These are phyloP conservation scores for Cecropterus lyciades DNA, from an alignment of 1,140 invertebrate species.

Conservation along the genomic window DNA sequence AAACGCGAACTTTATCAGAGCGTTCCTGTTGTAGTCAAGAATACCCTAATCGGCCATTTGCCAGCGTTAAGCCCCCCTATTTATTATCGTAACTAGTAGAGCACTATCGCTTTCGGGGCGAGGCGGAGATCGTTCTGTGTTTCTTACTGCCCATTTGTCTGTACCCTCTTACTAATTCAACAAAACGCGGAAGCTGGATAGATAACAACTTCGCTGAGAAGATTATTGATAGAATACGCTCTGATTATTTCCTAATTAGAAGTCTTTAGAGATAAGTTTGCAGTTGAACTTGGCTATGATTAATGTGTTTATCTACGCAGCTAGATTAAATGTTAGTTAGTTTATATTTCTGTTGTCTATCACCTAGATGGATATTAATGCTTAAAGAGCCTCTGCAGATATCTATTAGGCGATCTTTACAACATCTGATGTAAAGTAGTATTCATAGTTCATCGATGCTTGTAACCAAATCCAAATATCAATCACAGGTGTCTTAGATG, in stretches of 20 bases:
- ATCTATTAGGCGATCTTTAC: too few relatives aligned
- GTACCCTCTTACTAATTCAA: conserved; percentile 68
- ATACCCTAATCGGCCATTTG: conserved; percentile 79
- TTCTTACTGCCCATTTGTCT: conserved; percentile 65
- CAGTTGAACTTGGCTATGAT: background rate
- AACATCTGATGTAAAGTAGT: too few relatives aligned
- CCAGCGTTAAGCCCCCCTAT: conserved; percentile 74
- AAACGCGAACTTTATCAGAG: conserved; percentile 77
- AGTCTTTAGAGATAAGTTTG: background rate
- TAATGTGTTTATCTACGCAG: background rate
- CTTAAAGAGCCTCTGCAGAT: too few relatives aligned
- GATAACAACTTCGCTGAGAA: conserved; percentile 55
- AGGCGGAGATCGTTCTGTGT: conserved; percentile 58
- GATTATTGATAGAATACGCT: conserved; percentile 44
- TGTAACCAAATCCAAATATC: too few relatives aligned
- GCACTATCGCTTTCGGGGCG: conserved; percentile 68
- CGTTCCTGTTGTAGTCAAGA: conserved; percentile 75
- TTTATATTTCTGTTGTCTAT: too few relatives aligned
- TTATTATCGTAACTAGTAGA: conserved; percentile 77
- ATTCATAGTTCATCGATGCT: too few relatives aligned
- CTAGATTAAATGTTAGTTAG: too few relatives aligned
- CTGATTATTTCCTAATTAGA: conserved; percentile 6
- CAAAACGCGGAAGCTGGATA: conserved; percentile 50
- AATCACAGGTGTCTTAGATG: too few relatives aligned
- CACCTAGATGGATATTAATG: too few relatives aligned